These are phyloP conservation scores for Mormyrops boulengeri DNA, from an alignment of 2,797 vertebrate species.

Conservation along the genomic window DNA sequence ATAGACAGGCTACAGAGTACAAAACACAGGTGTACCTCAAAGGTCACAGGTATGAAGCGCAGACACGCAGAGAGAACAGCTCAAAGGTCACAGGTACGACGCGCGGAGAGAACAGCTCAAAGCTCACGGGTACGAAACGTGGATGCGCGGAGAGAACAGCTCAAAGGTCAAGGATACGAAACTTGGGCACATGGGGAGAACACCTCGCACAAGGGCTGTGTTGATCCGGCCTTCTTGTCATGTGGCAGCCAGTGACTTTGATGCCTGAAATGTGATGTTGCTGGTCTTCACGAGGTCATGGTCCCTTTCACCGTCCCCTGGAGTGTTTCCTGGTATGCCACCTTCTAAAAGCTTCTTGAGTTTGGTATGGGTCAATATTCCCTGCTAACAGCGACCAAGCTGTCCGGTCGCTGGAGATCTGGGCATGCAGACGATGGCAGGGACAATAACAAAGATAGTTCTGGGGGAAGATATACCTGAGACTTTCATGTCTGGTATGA, in stretches of 20 bases:
- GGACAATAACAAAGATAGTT: not conserved
- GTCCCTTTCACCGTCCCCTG: not conserved
- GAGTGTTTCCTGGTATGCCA: not conserved
- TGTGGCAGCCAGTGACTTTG: not conserved
- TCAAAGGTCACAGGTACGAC: not conserved
- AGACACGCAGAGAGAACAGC: not conserved
- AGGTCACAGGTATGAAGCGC: not conserved
- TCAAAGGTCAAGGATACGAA: not conserved
- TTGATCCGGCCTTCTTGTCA: not conserved
- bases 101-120: too few relatives aligned
- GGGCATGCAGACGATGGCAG: not conserved
- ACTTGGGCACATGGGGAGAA: fast-evolving
- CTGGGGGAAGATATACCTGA: not conserved
- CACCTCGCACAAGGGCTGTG: not conserved
- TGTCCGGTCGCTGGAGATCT: not conserved
- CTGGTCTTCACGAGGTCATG: not conserved
- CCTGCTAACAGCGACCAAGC: not conserved
- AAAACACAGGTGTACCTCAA: not conserved
- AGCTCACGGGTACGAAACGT: too few relatives aligned
- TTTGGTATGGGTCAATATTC: not conserved
- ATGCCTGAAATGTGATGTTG: not conserved
- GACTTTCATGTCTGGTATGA: not conserved
- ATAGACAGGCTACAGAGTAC: not conserved
- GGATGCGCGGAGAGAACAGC: not conserved
- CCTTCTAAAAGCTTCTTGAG: not conserved